These are phyloP conservation scores for Atopsyche davidsoni DNA, from an alignment of 1,140 invertebrate genomes.

Conservation along the genomic window DNA sequence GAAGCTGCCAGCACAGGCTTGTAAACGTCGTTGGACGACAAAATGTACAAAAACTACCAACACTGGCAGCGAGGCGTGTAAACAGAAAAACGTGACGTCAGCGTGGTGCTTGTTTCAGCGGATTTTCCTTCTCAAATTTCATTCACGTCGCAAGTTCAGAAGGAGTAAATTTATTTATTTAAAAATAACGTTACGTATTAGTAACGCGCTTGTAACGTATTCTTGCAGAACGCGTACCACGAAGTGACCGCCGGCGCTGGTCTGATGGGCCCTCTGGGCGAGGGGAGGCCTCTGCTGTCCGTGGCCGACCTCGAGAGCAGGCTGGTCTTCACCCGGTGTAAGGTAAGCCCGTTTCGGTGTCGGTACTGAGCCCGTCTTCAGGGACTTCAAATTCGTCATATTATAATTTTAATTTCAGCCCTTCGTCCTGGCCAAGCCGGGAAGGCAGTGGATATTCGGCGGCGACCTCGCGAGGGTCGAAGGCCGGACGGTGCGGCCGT, in stretches of 20 bases:
- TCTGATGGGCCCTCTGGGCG: constrained; percentile 74
- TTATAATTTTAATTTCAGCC: constrained; percentile 50
- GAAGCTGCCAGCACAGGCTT: no score
- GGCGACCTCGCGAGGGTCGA: constrained; percentile 76
- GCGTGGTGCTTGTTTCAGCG: no score
- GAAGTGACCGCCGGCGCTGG: constrained; percentile 74
- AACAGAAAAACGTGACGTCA: not conserved
- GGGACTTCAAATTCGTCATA: not conserved
- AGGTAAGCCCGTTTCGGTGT: no score
- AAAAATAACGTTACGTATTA: not conserved
- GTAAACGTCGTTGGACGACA: no score
- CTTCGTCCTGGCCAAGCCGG: constrained; percentile 71
- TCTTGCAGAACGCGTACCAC: constrained; percentile 59
- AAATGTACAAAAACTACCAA: no score
- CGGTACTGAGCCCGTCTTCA: no score
- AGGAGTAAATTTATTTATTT: not conserved
- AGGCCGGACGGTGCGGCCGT: constrained; percentile 70
- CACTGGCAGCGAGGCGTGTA: no score
- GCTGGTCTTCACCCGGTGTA: constrained; percentile 80
- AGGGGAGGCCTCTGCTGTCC: constrained; percentile 70
- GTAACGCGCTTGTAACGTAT: no score
- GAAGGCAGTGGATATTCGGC: constrained; percentile 81
- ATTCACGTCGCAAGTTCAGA: no score
- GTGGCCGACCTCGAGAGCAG: constrained; percentile 76
- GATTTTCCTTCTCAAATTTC: no score